A percentile compares a stretch with the other conserved stretches of the same genome.
phyloP scores from a whole-genome alignment of 2,113 vertebrate species.

The Phaethon lepturus region DNA sequence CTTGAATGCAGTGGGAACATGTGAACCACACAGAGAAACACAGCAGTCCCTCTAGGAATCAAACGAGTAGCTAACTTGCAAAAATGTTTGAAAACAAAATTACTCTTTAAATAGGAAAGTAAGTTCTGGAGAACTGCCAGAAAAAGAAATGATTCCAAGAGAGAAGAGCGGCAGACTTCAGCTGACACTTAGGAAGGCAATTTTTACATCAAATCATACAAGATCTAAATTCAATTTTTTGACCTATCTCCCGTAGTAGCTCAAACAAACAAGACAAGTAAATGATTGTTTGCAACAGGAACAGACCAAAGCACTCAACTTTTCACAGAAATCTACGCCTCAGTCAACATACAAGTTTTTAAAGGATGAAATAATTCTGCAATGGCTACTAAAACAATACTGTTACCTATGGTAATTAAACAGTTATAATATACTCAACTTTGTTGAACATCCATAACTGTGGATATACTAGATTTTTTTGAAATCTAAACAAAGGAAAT shows the following conservation, averaged over 20 bases:
- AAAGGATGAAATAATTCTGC: not conserved
- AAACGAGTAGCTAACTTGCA: not conserved
- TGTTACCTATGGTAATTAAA: not conserved
- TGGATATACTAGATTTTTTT: not conserved
- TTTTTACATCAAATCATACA: not conserved
- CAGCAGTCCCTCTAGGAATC: not conserved
- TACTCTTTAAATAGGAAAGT: not conserved
- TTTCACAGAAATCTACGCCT: not conserved
- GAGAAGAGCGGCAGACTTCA: not conserved
- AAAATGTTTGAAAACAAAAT: not conserved
- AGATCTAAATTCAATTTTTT: not conserved
- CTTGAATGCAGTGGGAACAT: not conserved
- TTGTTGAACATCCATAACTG: not conserved
- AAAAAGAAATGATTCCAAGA: not conserved
- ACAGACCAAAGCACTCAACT: not conserved
- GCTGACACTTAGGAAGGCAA: not conserved
- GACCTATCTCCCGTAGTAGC: not conserved
- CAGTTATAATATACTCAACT: not conserved
- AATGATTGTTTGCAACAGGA: not conserved
- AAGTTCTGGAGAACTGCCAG: not conserved
- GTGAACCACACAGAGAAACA: not conserved
- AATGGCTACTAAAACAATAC: not conserved
- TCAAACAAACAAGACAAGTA: not conserved
- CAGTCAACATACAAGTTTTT: not conserved
- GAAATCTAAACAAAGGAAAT: not conserved